Base-by-base conservation (phyloP, 2,113 vertebrate genomes). In the Turnix velox region DNA sequence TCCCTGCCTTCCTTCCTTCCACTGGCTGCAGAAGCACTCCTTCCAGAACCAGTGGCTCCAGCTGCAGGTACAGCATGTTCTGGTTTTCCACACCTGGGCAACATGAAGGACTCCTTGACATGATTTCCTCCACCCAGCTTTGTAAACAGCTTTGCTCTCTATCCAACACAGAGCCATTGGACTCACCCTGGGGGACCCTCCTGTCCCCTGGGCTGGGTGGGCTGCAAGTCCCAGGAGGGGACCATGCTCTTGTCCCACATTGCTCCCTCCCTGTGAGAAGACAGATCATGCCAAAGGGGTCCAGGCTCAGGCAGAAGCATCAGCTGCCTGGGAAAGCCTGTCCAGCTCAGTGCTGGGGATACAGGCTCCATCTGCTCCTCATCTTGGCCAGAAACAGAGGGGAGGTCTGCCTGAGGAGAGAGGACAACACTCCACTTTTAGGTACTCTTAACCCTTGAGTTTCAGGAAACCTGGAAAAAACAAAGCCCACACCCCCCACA, bases 331-430 rank as follows among this genome's bases (percentile, higher is more conserved):
- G 48, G n/a, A 76, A 52, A 57, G 69, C 61, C 73, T 9, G 10
- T 27, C 77, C 61, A 71, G 40, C 83, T 73, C 12, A 49, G 74
- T 2, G 1, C 43, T 59, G 61, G 59, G 82, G 42, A 79, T 77
- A 0, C 1, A 5, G 28, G 24, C 51, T 90, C 93, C 96, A 69
- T 92, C 95, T 91, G 94, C 72, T 95, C 90, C 84, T 73, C 18
- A 45, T 27, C 35, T 54, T 74, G 35, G 80, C 39, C 85, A 59
- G 86, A 37, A 65, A 39, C 54, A 51, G 59, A 27, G 51, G 28
- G 46, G 61, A 51, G 35, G 48, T 55, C 61, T 18, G 31, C 51
- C 7, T 19, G 37, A 30, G 57, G 39, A 46, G 37, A 2, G 28
- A 40, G n/a, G 6, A 62, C 24, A 54, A 35, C 25, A 39, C 45